Evolutionary conservation across 2,113 vertebrate species (phyloP), one percentile per base, ranked within the genome.

Genomic region (Theristicus caerulescens): DNA sequence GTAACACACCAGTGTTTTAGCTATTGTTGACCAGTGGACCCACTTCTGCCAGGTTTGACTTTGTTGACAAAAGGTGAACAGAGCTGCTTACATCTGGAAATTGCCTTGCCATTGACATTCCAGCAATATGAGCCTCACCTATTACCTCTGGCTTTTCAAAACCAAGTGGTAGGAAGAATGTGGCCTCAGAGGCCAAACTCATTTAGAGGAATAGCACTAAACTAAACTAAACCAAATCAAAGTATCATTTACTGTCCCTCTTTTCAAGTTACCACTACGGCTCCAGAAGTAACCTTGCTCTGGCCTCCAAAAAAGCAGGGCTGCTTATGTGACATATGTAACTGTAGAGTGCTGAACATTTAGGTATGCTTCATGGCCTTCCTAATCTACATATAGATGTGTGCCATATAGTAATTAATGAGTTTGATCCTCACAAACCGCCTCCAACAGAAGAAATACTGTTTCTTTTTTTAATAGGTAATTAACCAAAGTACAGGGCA

Each of bases 241-340:
- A 58, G 12, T 49, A 36, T 58, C 13, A 36, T 76, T 74, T 80
- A 34, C 25, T 59, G 21, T 66, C 58, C 21, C 17, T 61, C 14
- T 79, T 78, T 62, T 51, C 25, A 32, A 36, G 44, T 62, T 57
- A 86, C 38, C 22, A 13, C 66, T 67, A 14, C 15, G 38, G 34
- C 42, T 76, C n/a, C 42, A 59, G n/a, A 64, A 22, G 21, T 71
- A 64, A 36, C 16, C 34, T 57, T 86, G 36, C 42, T 54, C 34
- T 79, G 59, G 17, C 20, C 32, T 78, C 70, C 11, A 14, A 25
- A 87, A 54, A 52, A 57, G 17, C 32, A 79, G 51, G 27, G 24
- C 13, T 88, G 20, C 10, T 71, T 73, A 26, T 62, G 13, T 65
- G 55, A n/a, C 0, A 0, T 40, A 11, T 55, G 34, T 36, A 66